phyloP scores from a whole-genome alignment of 2,113 vertebrate genomes.

The Mesembrinibis cayennensis region DNA sequence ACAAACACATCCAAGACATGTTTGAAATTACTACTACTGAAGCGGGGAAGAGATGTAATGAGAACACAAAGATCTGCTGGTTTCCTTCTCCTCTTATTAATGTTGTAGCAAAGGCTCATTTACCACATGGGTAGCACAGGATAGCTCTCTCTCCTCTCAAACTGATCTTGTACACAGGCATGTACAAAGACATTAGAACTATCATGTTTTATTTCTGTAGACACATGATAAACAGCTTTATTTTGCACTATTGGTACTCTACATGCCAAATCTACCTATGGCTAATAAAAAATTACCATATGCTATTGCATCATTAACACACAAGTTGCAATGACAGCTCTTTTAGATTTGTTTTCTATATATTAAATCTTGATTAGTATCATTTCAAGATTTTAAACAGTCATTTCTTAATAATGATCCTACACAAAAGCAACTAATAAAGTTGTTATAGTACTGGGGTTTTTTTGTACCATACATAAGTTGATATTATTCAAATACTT shows the following conservation, averaged over 20 bases:
- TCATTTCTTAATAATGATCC: neutral
- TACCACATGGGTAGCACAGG: neutral
- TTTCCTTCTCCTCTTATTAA: neutral
- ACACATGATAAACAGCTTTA: neutral
- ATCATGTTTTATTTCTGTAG: neutral
- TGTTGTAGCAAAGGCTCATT: neutral
- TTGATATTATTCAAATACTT: neutral
- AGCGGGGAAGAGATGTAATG: neutral
- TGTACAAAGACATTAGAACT: neutral
- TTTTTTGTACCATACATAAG: neutral
- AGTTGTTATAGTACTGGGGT: neutral
- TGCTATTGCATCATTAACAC: neutral
- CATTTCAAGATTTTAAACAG: neutral
- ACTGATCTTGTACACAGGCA: neutral
- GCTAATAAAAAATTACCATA: neutral
- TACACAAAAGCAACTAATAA: neutral
- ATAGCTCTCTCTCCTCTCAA: neutral
- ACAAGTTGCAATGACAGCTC: neutral
- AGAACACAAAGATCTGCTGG: neutral
- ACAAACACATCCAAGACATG: neutral
- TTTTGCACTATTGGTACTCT: neutral
- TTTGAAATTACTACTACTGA: neutral
- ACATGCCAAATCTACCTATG: neutral
- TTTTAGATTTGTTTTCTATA: neutral
- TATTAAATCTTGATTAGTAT: neutral